These are phyloP conservation scores for Pyrocephalus nanus DNA, from an alignment of 2,797 vertebrate species.

Conservation along the genomic window DNA sequence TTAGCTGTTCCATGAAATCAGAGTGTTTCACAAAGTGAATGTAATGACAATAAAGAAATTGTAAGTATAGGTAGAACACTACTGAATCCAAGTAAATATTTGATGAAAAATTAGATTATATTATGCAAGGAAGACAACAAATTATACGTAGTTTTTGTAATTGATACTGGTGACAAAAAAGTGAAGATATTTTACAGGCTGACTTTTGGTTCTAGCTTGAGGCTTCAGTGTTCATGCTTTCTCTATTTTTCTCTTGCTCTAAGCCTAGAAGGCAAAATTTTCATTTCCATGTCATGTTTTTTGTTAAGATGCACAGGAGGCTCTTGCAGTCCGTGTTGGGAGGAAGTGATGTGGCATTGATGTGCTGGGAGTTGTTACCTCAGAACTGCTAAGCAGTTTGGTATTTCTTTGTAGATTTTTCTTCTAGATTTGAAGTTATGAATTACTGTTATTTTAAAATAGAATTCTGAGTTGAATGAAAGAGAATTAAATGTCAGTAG, in stretches of 20 bases:
- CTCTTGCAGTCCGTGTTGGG: fast-evolving
- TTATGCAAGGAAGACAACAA: background rate
- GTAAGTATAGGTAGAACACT: background rate
- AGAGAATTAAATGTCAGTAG: background rate
- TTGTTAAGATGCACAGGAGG: fast-evolving
- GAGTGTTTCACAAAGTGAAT: background rate
- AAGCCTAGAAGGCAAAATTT: background rate
- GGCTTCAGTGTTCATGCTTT: background rate
- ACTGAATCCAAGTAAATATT: background rate
- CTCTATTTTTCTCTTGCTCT: fast-evolving
- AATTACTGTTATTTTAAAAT: background rate
- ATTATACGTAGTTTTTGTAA: fast-evolving
- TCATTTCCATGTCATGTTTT: fast-evolving
- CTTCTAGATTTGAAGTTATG: background rate
- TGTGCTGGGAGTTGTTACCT: background rate
- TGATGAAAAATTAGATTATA: background rate
- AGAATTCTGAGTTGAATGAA: background rate
- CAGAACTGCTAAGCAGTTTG: background rate
- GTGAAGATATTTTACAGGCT: background rate
- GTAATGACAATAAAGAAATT: too few relatives aligned
- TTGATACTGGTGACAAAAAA: fast-evolving
- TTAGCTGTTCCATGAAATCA: background rate
- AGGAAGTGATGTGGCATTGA: fast-evolving
- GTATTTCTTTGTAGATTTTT: background rate
- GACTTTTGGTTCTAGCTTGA: background rate